Base-by-base conservation (phyloP, 2,797 vertebrate species). In the Catharus ustulatus region DNA sequence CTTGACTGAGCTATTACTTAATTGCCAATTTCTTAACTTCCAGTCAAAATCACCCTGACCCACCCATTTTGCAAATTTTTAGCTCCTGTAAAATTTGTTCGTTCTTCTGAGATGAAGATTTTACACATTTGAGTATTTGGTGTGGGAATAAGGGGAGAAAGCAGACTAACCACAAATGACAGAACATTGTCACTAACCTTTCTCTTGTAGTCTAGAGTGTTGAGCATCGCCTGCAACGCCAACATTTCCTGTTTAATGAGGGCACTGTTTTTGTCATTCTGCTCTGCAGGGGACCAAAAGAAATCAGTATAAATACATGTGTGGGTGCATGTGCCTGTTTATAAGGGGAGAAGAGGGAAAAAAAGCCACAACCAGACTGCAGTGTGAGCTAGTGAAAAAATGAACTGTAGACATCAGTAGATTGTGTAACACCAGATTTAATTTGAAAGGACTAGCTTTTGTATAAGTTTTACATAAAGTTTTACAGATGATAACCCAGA, bases 131-230 rank as follows among this genome's bases (percentile, higher is more conserved):
- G 71, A 55, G 87, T 61, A 48, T 58, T 52, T 11, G 7, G 30
- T 19, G 46, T 72, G 90, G 62, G n/a, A 84, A 76, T 34, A 51
- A 76, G 36, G 76, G 66, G 58, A 92, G 94, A 95, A 96, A 94
- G 87, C 90, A 74, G 54, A 73, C 1, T 10, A 90, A 81, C 87
- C 91, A 75, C 85, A 92, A 84, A 86, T 30, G 71, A 89, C 61
- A 91, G 79, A 93, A 80, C 22, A 17, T 36, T 67, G 34, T 84
- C 73, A 95, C 98, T 54, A 89, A 98, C 99, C 99, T 99, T 99
- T 95, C 99, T 98, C 97, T 99, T 99, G 91, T 98, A 99, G 97
- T 99, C 99, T 23, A 99, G 98, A 36, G 98, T 98, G 92, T 99
- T 99, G 20, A 99, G 98, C 98, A 99, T 99, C 54, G 99, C 98